Evolutionary conservation across 2,888 invertebrate genomes (phyloP).

Genomic region (Fragum fragum): DNA sequence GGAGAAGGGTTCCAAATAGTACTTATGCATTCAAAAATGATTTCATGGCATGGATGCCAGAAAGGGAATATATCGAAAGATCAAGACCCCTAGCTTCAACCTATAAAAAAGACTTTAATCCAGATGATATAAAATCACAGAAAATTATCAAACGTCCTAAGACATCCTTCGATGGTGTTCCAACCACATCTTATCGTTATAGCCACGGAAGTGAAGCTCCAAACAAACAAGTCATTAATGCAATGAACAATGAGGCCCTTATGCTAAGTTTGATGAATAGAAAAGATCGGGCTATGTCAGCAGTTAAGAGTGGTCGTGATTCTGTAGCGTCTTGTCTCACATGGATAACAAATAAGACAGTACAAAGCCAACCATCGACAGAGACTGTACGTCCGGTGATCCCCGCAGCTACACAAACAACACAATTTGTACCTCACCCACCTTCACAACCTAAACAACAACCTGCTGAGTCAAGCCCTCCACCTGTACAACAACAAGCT

Average conservation of each 20-base stretch:
- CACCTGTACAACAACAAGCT: constrained; percentile 26
- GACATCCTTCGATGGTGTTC: constrained; percentile 80
- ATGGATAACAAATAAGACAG: constrained; percentile 71
- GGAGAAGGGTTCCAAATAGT: constrained; percentile 75
- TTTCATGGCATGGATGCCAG: constrained; percentile 83
- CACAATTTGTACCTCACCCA: constrained; percentile 69
- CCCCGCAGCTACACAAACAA: constrained; percentile 68
- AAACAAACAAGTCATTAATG: constrained; percentile 75
- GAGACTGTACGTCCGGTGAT: constrained; percentile 47
- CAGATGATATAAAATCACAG: constrained; percentile 64
- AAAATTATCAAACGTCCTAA: constrained; percentile 77
- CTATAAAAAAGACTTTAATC: constrained; percentile 79
- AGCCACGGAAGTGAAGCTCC: constrained; percentile 81
- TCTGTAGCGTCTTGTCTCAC: constrained; percentile 82
- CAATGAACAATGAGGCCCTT: constrained; percentile 79
- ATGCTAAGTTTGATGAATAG: constrained; percentile 73
- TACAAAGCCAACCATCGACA: constrained; percentile 12
- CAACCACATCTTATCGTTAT: constrained; percentile 82
- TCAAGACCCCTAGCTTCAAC: constrained; percentile 78
- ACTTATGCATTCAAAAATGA: constrained; percentile 78
- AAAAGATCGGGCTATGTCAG: constrained; percentile 74
- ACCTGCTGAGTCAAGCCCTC: neutral
- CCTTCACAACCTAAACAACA: constrained; percentile 60
- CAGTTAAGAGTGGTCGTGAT: constrained; percentile 70
- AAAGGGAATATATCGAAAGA: constrained; percentile 73